A percentile compares a stretch with the other conserved stretches of the same genome.
Conservation (phyloP, 1,140 invertebrate genomes). For the Mya arenaria region DNA sequence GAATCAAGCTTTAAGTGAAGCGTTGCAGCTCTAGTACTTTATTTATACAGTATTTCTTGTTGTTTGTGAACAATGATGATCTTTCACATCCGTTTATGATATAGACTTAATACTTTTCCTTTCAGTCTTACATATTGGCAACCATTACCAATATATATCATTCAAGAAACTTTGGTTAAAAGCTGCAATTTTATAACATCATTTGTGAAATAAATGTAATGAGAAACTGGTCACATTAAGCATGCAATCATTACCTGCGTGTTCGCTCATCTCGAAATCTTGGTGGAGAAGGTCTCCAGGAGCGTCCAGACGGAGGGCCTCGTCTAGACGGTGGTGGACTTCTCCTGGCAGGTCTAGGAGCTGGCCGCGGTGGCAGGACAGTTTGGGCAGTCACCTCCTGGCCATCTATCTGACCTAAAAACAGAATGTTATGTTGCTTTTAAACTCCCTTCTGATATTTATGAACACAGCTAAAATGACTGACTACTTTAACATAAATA, state of each 20-base stretch:
- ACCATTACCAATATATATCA: background rate
- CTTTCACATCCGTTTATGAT: background rate
- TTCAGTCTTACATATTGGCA: background rate
- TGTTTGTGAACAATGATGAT: too few species aligned
- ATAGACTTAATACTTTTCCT: background rate
- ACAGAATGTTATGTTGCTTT: background rate
- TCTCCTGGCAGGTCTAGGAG: conserved; percentile 83
- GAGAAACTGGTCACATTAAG: background rate
- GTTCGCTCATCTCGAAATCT: conserved; percentile 61
- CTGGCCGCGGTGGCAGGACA: conserved; percentile 89
- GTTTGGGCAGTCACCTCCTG: conserved; percentile 97
- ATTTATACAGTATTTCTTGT: too few species aligned
- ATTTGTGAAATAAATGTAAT: background rate
- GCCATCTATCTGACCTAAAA: conserved; percentile 86
- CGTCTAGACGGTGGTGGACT: conserved; percentile 81
- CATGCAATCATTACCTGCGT: background rate
- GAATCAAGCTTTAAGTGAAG: too few species aligned
- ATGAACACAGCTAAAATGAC: background rate
- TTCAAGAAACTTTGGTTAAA: background rate
- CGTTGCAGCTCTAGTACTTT: too few species aligned
- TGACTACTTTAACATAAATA: background rate
- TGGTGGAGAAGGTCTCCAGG: conserved; percentile 80
- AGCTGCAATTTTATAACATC: background rate
- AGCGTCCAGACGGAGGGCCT: conserved; percentile 81
- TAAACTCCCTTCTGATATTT: background rate